Evolutionary conservation across 2,797 vertebrate species (phyloP).

Genomic region (Acanthurus tractus): DNA sequence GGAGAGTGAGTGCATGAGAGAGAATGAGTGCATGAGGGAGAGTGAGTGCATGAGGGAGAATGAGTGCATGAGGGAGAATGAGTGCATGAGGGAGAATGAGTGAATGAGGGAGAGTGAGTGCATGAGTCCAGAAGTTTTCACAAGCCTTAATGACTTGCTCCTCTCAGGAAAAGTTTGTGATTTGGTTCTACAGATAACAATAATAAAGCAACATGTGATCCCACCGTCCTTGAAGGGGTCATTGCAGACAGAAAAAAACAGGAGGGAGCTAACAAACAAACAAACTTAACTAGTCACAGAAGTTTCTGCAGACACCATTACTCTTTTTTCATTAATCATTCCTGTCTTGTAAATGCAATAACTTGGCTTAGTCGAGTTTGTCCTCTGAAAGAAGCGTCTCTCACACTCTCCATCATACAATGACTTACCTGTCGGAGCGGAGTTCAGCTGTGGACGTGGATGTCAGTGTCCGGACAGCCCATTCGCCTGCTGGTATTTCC

Average conservation of each 20-base stretch:
- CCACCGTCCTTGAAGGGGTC: slow-evolving; percentile 6
- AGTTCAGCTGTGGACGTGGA: slow-evolving; percentile 19
- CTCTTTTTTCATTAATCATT: neutral
- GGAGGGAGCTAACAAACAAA: too few relatives aligned
- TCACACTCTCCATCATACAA: neutral
- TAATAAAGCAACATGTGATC: neutral
- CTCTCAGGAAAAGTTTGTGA: neutral
- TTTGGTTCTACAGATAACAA: neutral
- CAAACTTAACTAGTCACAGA: neutral
- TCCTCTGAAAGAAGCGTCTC: neutral
- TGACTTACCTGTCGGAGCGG: slow-evolving; percentile 35
- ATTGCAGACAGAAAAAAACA: neutral
- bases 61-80: neutral
- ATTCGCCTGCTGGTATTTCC: neutral
- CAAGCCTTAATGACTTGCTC: neutral
- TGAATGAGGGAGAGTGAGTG: too few relatives aligned
- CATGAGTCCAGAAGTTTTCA: neutral
- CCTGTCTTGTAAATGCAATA: neutral
- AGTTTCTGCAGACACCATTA: neutral
- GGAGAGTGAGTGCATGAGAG: too few relatives aligned
- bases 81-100: too few relatives aligned
- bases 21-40: too few relatives aligned
- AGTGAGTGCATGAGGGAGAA: too few relatives aligned
- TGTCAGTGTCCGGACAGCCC: neutral
- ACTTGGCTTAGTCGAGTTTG: neutral